Evolutionary conservation across 2,888 invertebrate species (phyloP), one percentile per base, ranked within the genome.

Genomic region (Aquatica leii): DNA sequence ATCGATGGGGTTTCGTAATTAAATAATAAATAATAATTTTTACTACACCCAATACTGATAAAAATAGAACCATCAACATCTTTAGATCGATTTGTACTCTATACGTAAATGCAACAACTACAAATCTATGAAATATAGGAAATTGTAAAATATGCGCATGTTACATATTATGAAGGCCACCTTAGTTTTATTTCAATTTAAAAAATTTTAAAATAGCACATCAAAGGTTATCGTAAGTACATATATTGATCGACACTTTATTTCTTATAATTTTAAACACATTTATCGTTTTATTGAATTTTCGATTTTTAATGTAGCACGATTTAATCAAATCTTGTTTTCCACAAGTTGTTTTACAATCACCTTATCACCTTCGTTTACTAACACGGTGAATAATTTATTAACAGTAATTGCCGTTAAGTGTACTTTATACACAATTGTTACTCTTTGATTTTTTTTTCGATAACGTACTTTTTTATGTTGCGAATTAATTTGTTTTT

Each of bases 1-100:
- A 59, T n/a, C 40, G 35, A 12, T 43, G 17, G 1, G 59, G 20
- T 14, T 57, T 56, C 5, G n/a, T 14, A 18, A 56, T 15, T 18
- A 6, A 17, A 15, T 31, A 43, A 31, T 48, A 34, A 14, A 50
- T n/a, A 11, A 58, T 17, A 34, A 52, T 17, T 43, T 43, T 43
- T 14, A 43, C 14, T 15, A 17, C 8, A 17, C 1, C 8, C 43
- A 43, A 43, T 8, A 43, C 9, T 1, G 20, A 3, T 8, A 46
- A 1, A 46, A 17, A 46, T 46, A 46, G 5, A 18, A 18, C 5
- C 20, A 18, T 6, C 8, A 43, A 12, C 43, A 43, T 18, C 11
- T 18, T 46, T 18, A 43, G 43, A 4, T 5, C 18, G 9, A 18
- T 46, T 18, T 20, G 9, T 43, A 43, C 43, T 43, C 43, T 17